Percentiles rank a stretch among this genome's conserved stretches.
Evolutionary conservation across 1,140 invertebrate species (phyloP).

Genomic region (Eufriesea mexicana): DNA sequence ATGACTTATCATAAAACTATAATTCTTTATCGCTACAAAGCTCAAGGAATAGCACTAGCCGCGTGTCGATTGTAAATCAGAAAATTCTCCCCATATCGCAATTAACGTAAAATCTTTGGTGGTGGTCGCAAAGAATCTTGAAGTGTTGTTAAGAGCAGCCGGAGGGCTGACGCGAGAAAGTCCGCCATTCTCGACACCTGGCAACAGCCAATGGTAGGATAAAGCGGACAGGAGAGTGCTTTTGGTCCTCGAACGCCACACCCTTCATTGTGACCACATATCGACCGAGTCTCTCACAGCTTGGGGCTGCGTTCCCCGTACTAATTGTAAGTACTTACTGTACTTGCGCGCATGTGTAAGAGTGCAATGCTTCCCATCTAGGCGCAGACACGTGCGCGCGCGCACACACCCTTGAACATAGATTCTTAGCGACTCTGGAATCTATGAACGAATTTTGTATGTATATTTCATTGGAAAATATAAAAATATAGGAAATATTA

Average conservation of each 20-base stretch:
- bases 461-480: background rate
- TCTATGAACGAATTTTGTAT: background rate
- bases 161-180: conserved; percentile 55
- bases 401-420: background rate
- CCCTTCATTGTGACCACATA: conserved; percentile 79
- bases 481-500: background rate
- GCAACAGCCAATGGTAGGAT: conserved; percentile 76
- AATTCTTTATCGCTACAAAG: background rate
- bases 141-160: conserved; percentile 22
- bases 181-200: conserved; percentile 78
- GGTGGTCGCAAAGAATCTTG: background rate
- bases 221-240: conserved; percentile 70
- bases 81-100: background rate
- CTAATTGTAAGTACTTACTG: conserved; percentile 48
- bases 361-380: background rate
- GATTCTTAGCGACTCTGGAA: background rate
- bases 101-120: conserved; percentile 27
- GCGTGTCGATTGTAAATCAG: background rate
- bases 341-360: conserved; percentile 41
- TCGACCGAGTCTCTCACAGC: conserved; percentile 70
- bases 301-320: conserved; percentile 42
- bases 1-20: background rate
- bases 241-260: conserved; percentile 79
- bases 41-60: background rate
- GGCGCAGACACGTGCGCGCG: background rate